Base-by-base conservation (phyloP, 2,113 vertebrate species). In the Peucedramus taeniatus region DNA sequence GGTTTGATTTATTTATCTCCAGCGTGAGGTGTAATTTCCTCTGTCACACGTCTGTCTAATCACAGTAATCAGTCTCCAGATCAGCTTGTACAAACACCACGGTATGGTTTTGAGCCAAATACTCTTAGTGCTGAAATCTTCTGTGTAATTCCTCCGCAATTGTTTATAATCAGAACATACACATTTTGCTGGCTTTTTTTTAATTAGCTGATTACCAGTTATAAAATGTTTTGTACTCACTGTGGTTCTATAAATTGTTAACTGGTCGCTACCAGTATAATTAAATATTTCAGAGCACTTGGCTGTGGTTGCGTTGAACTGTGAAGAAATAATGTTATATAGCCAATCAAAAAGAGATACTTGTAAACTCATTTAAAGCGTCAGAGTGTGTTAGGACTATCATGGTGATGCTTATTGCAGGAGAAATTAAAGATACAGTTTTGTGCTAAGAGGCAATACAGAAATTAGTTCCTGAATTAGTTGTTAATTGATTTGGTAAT, bases 401-500 rank as follows among this genome's bases (percentile, higher is more conserved):
- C 98, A 94, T 80, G 93, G 97, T 97, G 98, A 97, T 96, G 98
- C 97, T 98, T 98, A 98, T 98, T 98, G 97, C 98, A 96, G 97
- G 97, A 98, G 97, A 98, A 98, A 98, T 98, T 98, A 98, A 98
- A 98, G 98, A 97, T 97, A 98, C 97, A 98, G 96, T 98, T 98
- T 98, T 98, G 97, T 98, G 98, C 98, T 98, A 98, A 98, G 98
- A 99, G 98, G 98, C 98, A 98, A 97, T 98, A 91, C 98, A 98
- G 98, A 98, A 98, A 98, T 99, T 98, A 98, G 98, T 98, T 98
- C 98, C 98, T 97, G 98, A 99, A 98, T 98, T 98, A 98, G 98
- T 98, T 97, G 98, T 98, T 99, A 99, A 99, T 99, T 99, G 99
- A 99, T 99, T 99, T 98, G 98, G 98, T 98, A 98, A 98, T 98